A percentile compares a stretch with the other conserved stretches of the same genome.
phyloP scores from a whole-genome alignment of 2,797 vertebrate species.

The Dendrocincla fuliginosa region DNA sequence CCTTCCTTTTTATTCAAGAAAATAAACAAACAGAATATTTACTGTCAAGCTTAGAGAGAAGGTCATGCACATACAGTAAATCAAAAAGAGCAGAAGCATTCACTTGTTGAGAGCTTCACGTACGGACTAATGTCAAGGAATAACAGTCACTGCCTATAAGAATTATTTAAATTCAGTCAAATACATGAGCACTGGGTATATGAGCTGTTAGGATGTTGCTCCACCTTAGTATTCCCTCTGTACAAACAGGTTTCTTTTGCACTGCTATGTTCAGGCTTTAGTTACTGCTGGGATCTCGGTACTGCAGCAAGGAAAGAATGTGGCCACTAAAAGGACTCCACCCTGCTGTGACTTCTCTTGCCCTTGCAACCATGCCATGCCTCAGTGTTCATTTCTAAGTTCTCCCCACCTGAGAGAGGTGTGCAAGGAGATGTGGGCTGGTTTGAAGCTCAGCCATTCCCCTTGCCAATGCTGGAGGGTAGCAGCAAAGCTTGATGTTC shows the following conservation, averaged over 20 bases:
- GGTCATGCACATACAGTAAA: background rate
- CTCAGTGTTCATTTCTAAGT: background rate
- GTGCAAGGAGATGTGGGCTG: background rate
- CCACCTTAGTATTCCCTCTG: background rate
- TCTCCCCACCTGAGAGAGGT: fast-evolving
- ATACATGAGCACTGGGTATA: background rate
- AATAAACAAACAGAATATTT: background rate
- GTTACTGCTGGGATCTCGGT: background rate
- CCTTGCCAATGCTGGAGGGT: fast-evolving
- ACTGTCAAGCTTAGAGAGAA: background rate
- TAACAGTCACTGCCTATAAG: background rate
- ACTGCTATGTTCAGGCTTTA: background rate
- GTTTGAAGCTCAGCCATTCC: background rate
- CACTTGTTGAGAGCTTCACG: background rate
- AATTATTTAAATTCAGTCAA: background rate
- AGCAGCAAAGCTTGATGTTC: background rate
- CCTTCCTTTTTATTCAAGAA: background rate
- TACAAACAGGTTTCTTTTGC: background rate
- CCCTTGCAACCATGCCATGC: fast-evolving
- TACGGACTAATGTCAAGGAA: background rate
- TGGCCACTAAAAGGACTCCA: background rate
- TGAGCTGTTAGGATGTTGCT: background rate
- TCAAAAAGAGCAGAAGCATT: background rate
- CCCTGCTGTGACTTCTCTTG: background rate
- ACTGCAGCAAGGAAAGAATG: background rate